Conservation (phyloP, 2,888 invertebrate species). For the Aradus depressus region DNA sequence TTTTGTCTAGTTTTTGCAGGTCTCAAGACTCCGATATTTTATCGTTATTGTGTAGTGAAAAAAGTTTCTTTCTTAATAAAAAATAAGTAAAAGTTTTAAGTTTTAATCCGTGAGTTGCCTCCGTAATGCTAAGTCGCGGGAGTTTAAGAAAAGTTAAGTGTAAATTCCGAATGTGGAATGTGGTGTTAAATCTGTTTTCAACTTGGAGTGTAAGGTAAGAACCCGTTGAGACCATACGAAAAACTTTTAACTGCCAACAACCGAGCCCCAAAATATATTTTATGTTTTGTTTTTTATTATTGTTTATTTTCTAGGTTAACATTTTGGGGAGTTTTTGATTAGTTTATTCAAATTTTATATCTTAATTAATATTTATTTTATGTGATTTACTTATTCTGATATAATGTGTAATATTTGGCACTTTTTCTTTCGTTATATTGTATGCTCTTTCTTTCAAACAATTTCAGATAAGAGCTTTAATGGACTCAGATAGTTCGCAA, state of each 20-base stretch:
- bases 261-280: conserved; percentile 10
- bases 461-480: conserved; percentile 14
- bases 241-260: conserved; percentile 15
- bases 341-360: not conserved
- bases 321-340: conserved; percentile 10
- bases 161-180: conserved; percentile 27
- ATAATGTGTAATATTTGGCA: not conserved
- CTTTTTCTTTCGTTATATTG: not conserved
- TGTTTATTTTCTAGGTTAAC: conserved; percentile 5
- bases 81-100: conserved; percentile 23
- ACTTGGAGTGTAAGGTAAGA: conserved; percentile 30
- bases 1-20: conserved; percentile 28
- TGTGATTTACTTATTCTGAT: not conserved
- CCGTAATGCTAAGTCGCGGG: conserved; percentile 24
- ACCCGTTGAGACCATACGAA: conserved; percentile 22
- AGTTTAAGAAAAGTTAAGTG: conserved; percentile 22
- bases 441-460: conserved; percentile 4
- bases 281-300: not conserved
- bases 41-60: conserved; percentile 28
- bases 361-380: not conserved
- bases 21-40: conserved; percentile 28
- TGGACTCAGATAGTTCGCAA: conserved; percentile 30
- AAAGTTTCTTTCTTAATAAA: conserved; percentile 18
- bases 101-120: conserved; percentile 27
- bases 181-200: conserved; percentile 29